These are phyloP conservation scores for Eutrigla gurnardus DNA, from an alignment of 2,797 vertebrate species.

Conservation along the genomic window DNA sequence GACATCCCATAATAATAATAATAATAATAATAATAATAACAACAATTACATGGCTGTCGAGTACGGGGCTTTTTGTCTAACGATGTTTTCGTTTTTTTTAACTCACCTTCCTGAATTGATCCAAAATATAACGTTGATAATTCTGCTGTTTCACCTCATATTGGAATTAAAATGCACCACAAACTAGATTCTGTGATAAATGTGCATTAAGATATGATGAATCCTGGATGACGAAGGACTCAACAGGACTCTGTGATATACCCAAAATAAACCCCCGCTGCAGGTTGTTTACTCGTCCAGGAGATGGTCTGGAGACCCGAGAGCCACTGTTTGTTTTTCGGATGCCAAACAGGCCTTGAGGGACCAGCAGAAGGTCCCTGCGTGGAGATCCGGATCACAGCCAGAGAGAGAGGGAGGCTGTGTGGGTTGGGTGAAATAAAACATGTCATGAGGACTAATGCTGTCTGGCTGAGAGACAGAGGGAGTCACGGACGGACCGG, in stretches of 20 bases:
- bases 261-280: constrained; percentile 62
- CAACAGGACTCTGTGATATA: too few species aligned
- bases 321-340: constrained; percentile 72
- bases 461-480: constrained; percentile 44
- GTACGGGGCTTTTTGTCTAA: too few species aligned
- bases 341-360: constrained; percentile 70
- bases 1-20: constrained; percentile 14
- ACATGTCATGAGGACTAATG: constrained; percentile 55
- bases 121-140: neutral
- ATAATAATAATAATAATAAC: too few species aligned
- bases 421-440: constrained; percentile 70
- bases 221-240: too few species aligned
- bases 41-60: too few species aligned
- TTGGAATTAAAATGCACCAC: neutral
- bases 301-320: constrained; percentile 38
- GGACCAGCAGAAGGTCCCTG: constrained; percentile 68
- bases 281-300: constrained; percentile 68
- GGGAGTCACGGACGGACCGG: constrained; percentile 29
- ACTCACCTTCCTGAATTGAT: neutral
- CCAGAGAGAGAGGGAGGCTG: constrained; percentile 50
- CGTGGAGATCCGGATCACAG: constrained; percentile 69
- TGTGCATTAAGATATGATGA: too few species aligned
- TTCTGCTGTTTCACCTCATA: neutral
- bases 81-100: too few species aligned
- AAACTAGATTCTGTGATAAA: too few species aligned